Base-by-base conservation (phyloP, 2,797 vertebrate species). In the Argentina silus region DNA sequence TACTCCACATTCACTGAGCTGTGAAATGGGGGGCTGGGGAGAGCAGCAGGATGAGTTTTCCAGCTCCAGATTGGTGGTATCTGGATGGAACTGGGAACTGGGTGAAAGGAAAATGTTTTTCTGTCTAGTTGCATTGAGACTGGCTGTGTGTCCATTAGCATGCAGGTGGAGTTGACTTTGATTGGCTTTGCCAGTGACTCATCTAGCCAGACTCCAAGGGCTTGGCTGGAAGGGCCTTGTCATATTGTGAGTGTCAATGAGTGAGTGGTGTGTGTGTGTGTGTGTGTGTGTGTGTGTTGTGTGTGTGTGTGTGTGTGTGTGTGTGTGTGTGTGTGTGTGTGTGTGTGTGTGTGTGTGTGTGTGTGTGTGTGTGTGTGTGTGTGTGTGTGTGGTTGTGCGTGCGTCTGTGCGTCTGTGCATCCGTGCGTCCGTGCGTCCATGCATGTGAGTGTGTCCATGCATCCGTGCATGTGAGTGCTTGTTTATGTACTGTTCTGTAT, bases 1-100 rank as follows among this genome's bases (percentile, higher is more conserved):
- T 78, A 59, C 65, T 27, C 15, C 67, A 59, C 51, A 60, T 69
- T 74, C 81, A 73, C n/a, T 44, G 74, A 76, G 61, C 64, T 70
- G 65, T 65, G 75, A 63, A 47, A 21, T 6, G 51, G 69, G 57
- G 48, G 42, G 15, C 19, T 53, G 44, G 14, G 42, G 68, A 77
- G 21, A 3, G 44, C 19, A 45, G 19, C 21, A 53, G 62, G 12
- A 66, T 17, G 50, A 57, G 72, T 59, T 48, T 70, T 63, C 48
- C 59, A 50, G 72, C 6, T 15, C 21, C 15, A 61, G 73, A 80
- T 61, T 59, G 62, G 11, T 66, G 15, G 45, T 74, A 19, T 70
- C 23, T 44, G 17, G 50, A 23, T 1, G 27, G 9, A 57, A 36
- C 47, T 15, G 59, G 27, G 9, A 23, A 17, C 21, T 56, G 48